Evolutionary conservation across 2,797 vertebrate genomes (phyloP), one percentile per base, ranked within the genome.

Genomic region (Sylvia borin): DNA sequence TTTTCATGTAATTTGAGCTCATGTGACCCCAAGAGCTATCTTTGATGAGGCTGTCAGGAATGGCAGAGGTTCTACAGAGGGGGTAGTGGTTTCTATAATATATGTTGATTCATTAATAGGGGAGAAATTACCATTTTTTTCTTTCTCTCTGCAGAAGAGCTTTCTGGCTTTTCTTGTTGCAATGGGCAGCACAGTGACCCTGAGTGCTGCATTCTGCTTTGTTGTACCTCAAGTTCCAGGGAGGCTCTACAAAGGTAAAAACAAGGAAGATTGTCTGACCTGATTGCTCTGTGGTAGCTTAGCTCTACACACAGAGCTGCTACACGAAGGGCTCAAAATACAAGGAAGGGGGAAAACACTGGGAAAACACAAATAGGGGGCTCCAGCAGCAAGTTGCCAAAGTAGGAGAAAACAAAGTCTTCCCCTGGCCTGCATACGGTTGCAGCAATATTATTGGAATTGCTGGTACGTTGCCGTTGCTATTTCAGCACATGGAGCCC

Each of bases 211-310:
- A 4, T 1, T 3, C 6, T 97, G 97, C 64, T 40, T 40, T 89
- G 43, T 42, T 0, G 0, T 1, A 7, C 40, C 13, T 40, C 40
- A 13, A 31, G 0, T 0, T 0, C 9, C 8, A 55, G 3, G 5
- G 6, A 65, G 12, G 2, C 6, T 14, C 40, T 40, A 14, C 1
- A 0, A 6, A 4, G 93, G 96, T 97, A 95, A 96, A 85, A 84
- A 53, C 21, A 55, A 25, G 19, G 16, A 58, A 55, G 6, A 2
- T n/a, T 4, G 7, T 84, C 15, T 65, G n/a, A 32, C 36, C 31
- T 42, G 7, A 7, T 45, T n/a, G 38, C 42, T 74, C 50, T 71
- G 21, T 51, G 5, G 19, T 42, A 54, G 6, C 16, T 84, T 4
- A 2, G 15, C 11, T 60, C 36, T n/a, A n/a, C n/a, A n/a, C n/a